A percentile compares a stretch with the other conserved stretches of the same genome.
These are phyloP conservation scores for Nymphalis polychloros DNA, from an alignment of 2,888 invertebrate genomes.

Conservation along the genomic window DNA sequence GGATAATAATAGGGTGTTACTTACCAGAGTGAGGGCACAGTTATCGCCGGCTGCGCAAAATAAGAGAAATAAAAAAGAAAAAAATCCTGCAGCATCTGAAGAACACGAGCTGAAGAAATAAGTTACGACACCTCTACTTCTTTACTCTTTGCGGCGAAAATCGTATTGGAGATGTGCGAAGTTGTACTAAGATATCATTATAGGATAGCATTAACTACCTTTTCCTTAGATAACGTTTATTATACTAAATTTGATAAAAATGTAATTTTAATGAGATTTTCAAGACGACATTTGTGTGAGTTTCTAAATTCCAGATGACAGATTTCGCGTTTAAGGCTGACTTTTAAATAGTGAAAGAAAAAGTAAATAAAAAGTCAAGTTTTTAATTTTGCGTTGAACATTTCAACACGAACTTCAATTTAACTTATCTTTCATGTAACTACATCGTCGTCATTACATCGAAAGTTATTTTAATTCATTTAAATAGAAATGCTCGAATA, in stretches of 20 bases:
- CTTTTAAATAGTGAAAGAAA: no score
- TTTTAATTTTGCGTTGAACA: no score
- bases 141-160: neutral
- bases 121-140: conserved; percentile 17
- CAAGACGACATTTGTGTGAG: neutral
- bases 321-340: neutral
- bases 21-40: conserved; percentile 20
- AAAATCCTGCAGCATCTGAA: conserved; percentile 1
- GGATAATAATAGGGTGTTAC: conserved; percentile 33
- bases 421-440: no score
- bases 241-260: no score
- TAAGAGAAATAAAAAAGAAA: conserved; percentile 22
- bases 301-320: neutral
- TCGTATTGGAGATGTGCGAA: neutral
- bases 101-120: conserved; percentile 13
- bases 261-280: neutral
- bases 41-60: conserved; percentile 14
- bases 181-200: no score
- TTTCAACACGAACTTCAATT: no score
- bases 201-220: no score
- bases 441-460: no score
- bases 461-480: no score
- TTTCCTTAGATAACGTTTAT: no score
- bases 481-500: neutral
- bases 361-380: no score